Evolutionary conservation across 1,140 invertebrate genomes (phyloP).

Genomic region (Thaumetopoea pityocampa): DNA sequence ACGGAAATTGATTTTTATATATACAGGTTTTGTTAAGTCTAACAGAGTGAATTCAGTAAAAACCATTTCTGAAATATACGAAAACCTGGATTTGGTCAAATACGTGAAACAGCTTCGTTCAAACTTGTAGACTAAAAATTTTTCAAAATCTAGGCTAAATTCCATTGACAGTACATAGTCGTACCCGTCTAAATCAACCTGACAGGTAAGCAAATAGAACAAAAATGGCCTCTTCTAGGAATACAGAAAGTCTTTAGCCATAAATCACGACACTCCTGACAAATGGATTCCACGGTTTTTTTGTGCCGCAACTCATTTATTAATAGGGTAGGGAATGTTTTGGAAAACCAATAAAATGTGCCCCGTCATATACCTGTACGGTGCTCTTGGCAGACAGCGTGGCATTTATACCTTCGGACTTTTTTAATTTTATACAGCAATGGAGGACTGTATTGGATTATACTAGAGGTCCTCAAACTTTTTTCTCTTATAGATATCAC

Average conservation of each 20-base stretch:
- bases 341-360: constrained; percentile 74
- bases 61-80: no score
- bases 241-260: constrained; percentile 61
- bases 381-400: constrained; percentile 66
- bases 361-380: constrained; percentile 73
- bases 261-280: constrained; percentile 69
- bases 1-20: no score
- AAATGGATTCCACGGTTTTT: constrained; percentile 72
- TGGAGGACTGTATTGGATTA: constrained; percentile 3
- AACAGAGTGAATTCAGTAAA: no score
- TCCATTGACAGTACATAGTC: constrained; percentile 20
- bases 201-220: constrained; percentile 74
- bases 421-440: constrained; percentile 35
- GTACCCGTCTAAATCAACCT: constrained; percentile 64
- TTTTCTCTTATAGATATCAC: constrained; percentile 7
- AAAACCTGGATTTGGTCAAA: no score
- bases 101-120: background rate
- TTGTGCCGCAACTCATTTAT: constrained; percentile 71
- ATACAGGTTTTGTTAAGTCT: no score
- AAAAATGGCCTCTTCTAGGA: constrained; percentile 66
- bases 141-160: constrained; percentile 11
- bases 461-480: constrained; percentile 3
- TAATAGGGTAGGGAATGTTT: constrained; percentile 72
- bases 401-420: constrained; percentile 62
- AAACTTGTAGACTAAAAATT: background rate